Conservation (phyloP, 2,113 vertebrate species). For the Embiotoca jacksoni region DNA sequence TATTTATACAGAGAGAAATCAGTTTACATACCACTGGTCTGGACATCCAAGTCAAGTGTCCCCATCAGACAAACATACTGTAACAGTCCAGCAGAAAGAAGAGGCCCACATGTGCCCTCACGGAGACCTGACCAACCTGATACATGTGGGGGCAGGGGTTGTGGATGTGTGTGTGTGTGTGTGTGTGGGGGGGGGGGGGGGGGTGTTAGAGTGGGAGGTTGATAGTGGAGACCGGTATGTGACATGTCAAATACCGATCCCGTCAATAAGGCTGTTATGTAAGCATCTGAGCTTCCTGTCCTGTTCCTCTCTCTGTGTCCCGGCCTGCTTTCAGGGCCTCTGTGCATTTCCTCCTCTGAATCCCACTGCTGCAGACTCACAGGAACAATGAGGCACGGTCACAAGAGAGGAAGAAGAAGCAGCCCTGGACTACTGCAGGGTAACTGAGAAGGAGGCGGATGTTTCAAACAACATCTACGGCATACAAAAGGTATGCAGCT, state of each 20-base stretch:
- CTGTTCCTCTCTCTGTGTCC: constrained; percentile 29
- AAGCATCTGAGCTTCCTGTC: constrained; percentile 77
- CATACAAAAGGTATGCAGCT: constrained; percentile 33
- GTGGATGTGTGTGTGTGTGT: constrained; percentile 14
- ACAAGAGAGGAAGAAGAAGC: constrained; percentile 42
- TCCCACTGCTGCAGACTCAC: neutral
- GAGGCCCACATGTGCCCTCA: constrained; percentile 32
- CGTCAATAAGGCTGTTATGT: constrained; percentile 71
- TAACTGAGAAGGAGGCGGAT: constrained; percentile 21
- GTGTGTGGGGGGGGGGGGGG: constrained; percentile 35
- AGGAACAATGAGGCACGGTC: constrained; percentile 33
- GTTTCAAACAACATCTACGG: constrained; percentile 34
- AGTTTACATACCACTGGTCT: constrained; percentile 70
- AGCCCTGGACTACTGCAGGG: constrained; percentile 14
- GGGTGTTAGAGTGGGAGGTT: constrained; percentile 43
- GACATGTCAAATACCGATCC: constrained; percentile 69
- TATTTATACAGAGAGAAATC: constrained; percentile 67
- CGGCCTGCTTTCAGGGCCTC: constrained; percentile 35
- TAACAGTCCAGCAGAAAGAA: constrained; percentile 9
- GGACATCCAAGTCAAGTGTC: constrained; percentile 54
- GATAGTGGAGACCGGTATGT: constrained; percentile 60
- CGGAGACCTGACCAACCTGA: constrained; percentile 59
- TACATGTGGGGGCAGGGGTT: constrained; percentile 42
- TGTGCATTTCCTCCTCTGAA: constrained; percentile 40
- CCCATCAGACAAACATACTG: constrained; percentile 52